Percentiles rank a stretch among this genome's conserved stretches.
Conservation (phyloP, 2,888 invertebrate genomes). For the Branchellion lobata region DNA sequence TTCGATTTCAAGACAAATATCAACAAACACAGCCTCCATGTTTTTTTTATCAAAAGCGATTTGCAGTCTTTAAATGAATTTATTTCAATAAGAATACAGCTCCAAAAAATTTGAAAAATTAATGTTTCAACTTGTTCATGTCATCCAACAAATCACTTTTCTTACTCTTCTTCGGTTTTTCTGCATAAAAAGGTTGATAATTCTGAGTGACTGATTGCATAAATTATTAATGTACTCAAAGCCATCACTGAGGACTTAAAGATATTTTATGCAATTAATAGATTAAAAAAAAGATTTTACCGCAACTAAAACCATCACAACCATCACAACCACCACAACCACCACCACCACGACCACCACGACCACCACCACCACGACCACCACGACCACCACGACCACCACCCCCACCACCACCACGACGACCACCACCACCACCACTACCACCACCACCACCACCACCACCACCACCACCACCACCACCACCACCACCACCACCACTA, state of each 20-base stretch:
- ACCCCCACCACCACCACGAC: no score
- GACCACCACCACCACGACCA: no score
- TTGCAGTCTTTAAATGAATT: background rate
- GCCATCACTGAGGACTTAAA: background rate
- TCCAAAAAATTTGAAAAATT: background rate
- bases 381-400: no score
- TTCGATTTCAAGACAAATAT: conserved; percentile 4
- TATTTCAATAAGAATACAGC: background rate
- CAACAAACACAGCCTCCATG: conserved; percentile 4
- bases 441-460: no score
- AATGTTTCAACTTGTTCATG: conserved; percentile 2
- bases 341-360: no score
- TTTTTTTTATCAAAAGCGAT: background rate
- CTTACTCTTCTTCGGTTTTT: background rate
- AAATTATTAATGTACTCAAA: background rate
- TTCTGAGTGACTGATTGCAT: background rate
- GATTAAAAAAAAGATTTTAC: no score
- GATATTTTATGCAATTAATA: no score
- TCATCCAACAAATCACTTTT: conserved; percentile 1
- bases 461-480: no score
- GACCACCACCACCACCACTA: no score
- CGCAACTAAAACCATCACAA: no score
- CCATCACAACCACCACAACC: no score
- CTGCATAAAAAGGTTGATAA: background rate
- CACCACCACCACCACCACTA: no score